Percentiles rank a stretch among this genome's conserved stretches.
These are phyloP conservation scores for Lycodopsis pacificus DNA, from an alignment of 2,797 vertebrate genomes.

Conservation along the genomic window DNA sequence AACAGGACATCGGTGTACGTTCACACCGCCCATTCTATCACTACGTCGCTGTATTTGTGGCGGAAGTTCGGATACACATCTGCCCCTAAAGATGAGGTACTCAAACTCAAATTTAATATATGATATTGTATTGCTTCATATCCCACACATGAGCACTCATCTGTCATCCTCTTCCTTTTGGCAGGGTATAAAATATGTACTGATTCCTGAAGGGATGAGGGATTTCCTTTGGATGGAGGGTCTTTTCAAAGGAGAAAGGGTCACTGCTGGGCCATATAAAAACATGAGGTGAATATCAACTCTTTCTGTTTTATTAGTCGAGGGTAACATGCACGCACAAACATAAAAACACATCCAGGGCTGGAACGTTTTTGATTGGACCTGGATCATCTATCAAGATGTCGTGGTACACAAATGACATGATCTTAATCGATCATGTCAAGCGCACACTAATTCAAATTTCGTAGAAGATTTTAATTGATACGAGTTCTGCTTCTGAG, in stretches of 20 bases:
- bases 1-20: slow-evolving; percentile 90
- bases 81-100: slow-evolving; percentile 85
- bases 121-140: not conserved
- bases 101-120: not conserved
- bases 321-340: not conserved
- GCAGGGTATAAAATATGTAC: slow-evolving; percentile 81
- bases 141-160: no score
- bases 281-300: slow-evolving; percentile 53
- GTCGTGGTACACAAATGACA: no score
- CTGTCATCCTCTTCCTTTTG: slow-evolving; percentile 12
- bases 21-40: slow-evolving; percentile 88
- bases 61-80: slow-evolving; percentile 79
- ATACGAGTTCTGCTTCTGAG: no score
- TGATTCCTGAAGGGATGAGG: slow-evolving; percentile 80
- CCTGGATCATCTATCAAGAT: not conserved
- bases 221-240: slow-evolving; percentile 79
- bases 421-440: no score
- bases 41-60: slow-evolving; percentile 32
- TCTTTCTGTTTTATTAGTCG: not conserved
- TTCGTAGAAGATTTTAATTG: no score
- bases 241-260: slow-evolving; percentile 62
- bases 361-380: not conserved
- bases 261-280: slow-evolving; percentile 40
- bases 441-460: no score
- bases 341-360: not conserved